phyloP scores from a whole-genome alignment of 2,888 invertebrate genomes.

The Xylophagus ater region DNA sequence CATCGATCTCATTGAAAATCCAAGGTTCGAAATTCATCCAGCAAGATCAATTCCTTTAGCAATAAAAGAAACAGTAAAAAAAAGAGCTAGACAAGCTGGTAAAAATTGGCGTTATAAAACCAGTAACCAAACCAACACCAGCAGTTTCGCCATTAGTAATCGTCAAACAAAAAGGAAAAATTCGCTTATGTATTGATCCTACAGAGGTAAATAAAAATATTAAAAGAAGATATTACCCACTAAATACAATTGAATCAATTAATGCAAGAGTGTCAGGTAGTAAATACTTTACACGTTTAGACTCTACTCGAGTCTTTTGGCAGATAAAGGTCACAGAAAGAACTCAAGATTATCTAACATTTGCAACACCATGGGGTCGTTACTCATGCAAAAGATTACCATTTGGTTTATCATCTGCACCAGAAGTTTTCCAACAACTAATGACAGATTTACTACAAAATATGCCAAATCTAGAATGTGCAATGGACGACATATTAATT shows the following conservation, averaged over 20 bases:
- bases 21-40: conserved; percentile 15
- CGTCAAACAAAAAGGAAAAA: conserved; percentile 13
- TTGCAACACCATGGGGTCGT: conserved; percentile 19
- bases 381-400: conserved; percentile 18
- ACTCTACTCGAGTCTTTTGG: conserved; percentile 17
- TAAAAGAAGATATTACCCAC: conserved; percentile 13
- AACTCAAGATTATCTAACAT: conserved; percentile 18
- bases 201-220: conserved; percentile 14
- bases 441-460: conserved; percentile 17
- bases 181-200: conserved; percentile 14
- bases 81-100: conserved; percentile 16
- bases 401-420: conserved; percentile 17
- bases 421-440: conserved; percentile 23
- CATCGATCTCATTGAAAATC: conserved; percentile 15
- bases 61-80: conserved; percentile 17
- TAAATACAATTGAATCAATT: conserved; percentile 13
- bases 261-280: conserved; percentile 4
- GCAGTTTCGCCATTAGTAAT: conserved; percentile 17
- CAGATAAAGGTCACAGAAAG: conserved; percentile 19
- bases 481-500: conserved; percentile 23
- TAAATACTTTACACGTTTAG: too few species aligned
- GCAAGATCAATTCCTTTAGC: conserved; percentile 17
- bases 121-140: conserved; percentile 16
- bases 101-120: conserved; percentile 13
- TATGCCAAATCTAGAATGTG: conserved; percentile 17